phyloP scores from a whole-genome alignment of 1,140 invertebrate species.

The Panagrolaimus sp. region DNA sequence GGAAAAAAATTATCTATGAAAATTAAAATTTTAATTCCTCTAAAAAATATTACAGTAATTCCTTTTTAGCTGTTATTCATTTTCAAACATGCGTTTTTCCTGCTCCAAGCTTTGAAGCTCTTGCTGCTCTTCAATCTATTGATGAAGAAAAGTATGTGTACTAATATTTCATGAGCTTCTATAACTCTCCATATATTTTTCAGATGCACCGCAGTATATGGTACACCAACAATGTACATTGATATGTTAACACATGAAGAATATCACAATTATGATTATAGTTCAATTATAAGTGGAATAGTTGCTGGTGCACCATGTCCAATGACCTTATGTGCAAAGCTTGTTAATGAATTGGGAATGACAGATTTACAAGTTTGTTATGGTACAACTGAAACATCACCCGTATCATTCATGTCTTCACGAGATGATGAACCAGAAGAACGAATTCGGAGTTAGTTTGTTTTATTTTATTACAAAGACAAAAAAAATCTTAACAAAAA shows the following conservation, averaged over 20 bases:
- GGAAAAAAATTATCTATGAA: no score
- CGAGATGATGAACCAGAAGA: constrained; percentile 67
- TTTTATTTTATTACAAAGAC: no score
- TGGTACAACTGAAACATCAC: constrained; percentile 80
- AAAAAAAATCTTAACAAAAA: no score
- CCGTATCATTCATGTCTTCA: constrained; percentile 61
- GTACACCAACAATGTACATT: constrained; percentile 88
- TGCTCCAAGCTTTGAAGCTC: constrained; percentile 67
- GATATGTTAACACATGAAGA: constrained; percentile 67
- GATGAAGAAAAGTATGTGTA: constrained; percentile 55
- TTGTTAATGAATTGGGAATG: constrained; percentile 36
- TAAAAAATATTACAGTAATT: no score
- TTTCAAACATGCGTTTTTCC: constrained; percentile 71
- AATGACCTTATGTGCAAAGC: constrained; percentile 39
- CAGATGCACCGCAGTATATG: constrained; percentile 73
- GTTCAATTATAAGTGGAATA: constrained; percentile 58
- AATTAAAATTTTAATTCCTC: no score
- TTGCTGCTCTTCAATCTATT: constrained; percentile 63
- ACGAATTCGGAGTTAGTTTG: constrained; percentile 65
- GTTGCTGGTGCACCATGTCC: constrained; percentile 73
- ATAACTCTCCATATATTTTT: constrained; percentile 24
- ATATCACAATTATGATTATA: constrained; percentile 46
- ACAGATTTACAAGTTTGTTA: constrained; percentile 68
- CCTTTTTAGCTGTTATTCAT: constrained; percentile 62
- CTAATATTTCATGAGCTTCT: constrained; percentile 6